Conservation (phyloP, 2,888 invertebrate genomes). For the Nephrotoma flavescens region DNA sequence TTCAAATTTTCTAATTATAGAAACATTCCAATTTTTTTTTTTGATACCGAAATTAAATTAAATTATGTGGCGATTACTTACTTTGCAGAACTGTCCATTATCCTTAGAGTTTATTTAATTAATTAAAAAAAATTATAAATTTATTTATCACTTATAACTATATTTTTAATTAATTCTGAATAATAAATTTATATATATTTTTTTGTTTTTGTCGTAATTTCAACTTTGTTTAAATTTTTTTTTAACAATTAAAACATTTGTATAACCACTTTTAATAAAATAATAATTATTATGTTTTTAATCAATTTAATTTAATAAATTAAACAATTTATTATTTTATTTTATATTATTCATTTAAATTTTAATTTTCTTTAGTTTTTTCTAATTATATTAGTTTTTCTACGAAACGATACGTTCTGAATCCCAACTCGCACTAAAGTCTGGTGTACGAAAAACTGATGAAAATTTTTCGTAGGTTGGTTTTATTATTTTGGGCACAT, state of each 20-base stretch:
- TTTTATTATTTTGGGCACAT: not conserved
- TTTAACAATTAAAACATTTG: not conserved
- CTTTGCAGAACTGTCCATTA: not conserved
- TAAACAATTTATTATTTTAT: not conserved
- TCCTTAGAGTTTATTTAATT: not conserved
- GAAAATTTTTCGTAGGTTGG: slow-evolving; percentile 3
- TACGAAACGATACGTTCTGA: not conserved
- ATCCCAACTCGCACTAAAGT: not conserved
- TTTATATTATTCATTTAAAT: not conserved
- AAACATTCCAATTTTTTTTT: not conserved
- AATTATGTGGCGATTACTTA: not conserved
- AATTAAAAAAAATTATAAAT: not conserved
- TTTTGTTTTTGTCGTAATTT: not conserved
- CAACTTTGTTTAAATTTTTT: not conserved
- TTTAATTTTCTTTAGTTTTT: not conserved
- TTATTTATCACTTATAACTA: not conserved
- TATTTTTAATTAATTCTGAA: not conserved
- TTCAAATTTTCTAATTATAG: not conserved
- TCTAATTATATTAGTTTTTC: not conserved
- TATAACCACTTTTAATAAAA: not conserved
- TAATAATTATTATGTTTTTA: not conserved
- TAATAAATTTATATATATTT: not conserved
- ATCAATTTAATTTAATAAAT: not conserved
- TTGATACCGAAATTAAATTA: not conserved
- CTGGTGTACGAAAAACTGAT: not conserved